A percentile compares a stretch with the other conserved stretches of the same genome.
Conservation (phyloP, 2,888 invertebrate genomes). For the Stictocephala bisonia region DNA sequence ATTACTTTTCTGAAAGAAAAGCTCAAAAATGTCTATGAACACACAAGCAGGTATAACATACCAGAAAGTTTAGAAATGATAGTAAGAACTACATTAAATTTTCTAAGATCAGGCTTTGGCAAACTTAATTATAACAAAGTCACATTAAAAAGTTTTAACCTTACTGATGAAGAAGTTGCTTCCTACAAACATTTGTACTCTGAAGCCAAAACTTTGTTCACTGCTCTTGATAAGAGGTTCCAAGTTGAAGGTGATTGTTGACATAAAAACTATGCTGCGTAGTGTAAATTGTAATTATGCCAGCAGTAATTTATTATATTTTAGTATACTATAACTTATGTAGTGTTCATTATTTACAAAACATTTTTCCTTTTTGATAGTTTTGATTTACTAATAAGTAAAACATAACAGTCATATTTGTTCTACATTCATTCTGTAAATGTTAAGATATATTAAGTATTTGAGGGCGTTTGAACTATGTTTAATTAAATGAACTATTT, state of each 20-base stretch:
- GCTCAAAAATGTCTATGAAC: not conserved
- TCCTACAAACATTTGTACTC: not conserved
- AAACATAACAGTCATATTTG: no score
- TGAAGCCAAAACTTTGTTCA: constrained; percentile 11
- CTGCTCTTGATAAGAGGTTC: constrained; percentile 20
- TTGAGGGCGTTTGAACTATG: no score
- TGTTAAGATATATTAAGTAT: no score
- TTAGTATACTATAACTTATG: no score
- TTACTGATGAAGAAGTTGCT: not conserved
- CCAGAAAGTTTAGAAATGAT: constrained; percentile 10
- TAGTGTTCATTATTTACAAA: no score
- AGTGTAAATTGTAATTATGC: no score
- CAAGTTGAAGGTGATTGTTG: constrained; percentile 25
- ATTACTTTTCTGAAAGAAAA: not conserved
- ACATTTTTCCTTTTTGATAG: no score
- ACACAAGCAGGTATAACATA: constrained; percentile 6
- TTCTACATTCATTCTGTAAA: no score
- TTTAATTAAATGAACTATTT: no score
- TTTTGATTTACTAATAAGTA: no score
- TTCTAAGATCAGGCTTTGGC: constrained; percentile 14
- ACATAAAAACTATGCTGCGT: no score
- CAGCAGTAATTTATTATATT: no score
- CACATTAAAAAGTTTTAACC: not conserved
- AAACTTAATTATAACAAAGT: not conserved
- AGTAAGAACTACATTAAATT: not conserved